A percentile compares a stretch with the other conserved stretches of the same genome.
Conservation (phyloP, 2,888 invertebrate genomes). For the Syrista parreyssii region DNA sequence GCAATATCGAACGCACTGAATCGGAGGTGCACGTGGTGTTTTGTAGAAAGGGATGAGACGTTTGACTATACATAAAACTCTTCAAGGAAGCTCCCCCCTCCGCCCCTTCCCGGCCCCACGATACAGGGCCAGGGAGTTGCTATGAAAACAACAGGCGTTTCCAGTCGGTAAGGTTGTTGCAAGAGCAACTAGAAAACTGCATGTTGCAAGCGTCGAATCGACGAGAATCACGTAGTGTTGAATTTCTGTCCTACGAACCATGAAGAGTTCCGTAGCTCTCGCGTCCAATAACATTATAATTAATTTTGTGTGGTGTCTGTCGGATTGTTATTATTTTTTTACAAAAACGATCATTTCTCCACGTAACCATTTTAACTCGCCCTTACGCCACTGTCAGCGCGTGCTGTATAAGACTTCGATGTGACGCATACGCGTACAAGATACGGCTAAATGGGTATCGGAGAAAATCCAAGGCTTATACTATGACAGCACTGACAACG, state of each 20-base stretch:
- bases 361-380: background rate
- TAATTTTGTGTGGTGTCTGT: background rate
- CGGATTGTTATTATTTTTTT: background rate
- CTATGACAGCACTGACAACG: background rate
- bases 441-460: background rate
- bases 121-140: background rate
- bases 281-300: background rate
- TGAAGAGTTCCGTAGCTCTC: background rate
- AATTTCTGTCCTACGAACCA: background rate
- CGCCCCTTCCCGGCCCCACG: no score
- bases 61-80: background rate
- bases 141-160: background rate
- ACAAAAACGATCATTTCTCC: background rate
- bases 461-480: background rate
- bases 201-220: constrained; percentile 1
- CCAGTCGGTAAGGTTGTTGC: background rate
- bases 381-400: background rate
- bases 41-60: background rate
- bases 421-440: no score
- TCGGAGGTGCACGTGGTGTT: background rate
- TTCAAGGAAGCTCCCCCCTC: background rate
- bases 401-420: background rate
- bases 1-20: background rate
- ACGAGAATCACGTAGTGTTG: background rate
- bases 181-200: background rate